Percentiles rank a stretch among this genome's conserved stretches.
Evolutionary conservation across 2,113 vertebrate genomes (phyloP).

Genomic region (Callithrix jacchus): DNA sequence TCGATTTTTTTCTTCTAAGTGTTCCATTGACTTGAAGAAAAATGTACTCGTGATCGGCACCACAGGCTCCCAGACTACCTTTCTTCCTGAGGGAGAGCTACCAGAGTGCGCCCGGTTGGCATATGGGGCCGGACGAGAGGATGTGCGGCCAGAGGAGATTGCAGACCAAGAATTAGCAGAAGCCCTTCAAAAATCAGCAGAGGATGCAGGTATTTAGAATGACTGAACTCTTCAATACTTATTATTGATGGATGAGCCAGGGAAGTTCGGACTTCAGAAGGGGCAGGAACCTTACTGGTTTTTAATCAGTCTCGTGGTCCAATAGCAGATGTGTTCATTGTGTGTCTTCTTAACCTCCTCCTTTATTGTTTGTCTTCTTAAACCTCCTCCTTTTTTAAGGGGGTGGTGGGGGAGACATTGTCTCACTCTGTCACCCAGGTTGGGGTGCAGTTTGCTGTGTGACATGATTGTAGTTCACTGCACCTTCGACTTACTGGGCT

Average conservation of each 20-base stretch:
- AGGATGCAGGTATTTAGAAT: slow-evolving; percentile 92
- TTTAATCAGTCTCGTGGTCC: background rate
- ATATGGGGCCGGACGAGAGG: slow-evolving; percentile 91
- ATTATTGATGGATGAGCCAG: background rate
- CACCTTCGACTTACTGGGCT: too few relatives aligned
- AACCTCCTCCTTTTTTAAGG: too few relatives aligned
- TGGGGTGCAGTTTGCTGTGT: too few relatives aligned
- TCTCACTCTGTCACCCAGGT: too few relatives aligned
- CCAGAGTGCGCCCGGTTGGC: slow-evolving; percentile 96
- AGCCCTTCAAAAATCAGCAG: slow-evolving; percentile 95
- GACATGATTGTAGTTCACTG: too few relatives aligned
- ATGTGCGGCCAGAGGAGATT: slow-evolving; percentile 91
- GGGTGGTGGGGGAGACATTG: too few relatives aligned
- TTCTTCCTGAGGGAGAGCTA: slow-evolving; percentile 95
- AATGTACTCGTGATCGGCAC: slow-evolving; percentile 95
- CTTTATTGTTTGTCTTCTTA: background rate
- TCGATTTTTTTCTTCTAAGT: slow-evolving; percentile 82
- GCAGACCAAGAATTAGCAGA: slow-evolving; percentile 96
- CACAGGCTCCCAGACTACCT: slow-evolving; percentile 94
- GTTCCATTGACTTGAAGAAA: slow-evolving; percentile 98
- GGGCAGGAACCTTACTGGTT: background rate
- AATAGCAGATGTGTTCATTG: background rate
- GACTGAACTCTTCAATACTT: background rate
- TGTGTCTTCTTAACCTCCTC: background rate
- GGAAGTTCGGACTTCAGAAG: background rate